phyloP scores from a whole-genome alignment of 2,113 vertebrate species.

The Mus musculus region DNA sequence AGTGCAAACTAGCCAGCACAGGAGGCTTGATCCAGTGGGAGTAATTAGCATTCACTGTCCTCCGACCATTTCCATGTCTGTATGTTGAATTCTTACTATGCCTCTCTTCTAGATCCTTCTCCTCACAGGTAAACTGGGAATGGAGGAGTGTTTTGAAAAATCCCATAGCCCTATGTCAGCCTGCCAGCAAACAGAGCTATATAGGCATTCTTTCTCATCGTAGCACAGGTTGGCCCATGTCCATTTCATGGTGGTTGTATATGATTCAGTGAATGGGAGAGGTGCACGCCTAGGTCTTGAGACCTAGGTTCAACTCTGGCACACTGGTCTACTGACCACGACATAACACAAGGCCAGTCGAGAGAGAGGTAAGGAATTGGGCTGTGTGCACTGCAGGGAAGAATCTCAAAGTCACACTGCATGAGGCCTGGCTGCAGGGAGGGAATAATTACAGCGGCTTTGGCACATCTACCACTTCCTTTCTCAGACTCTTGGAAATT shows the following conservation, averaged over 20 bases:
- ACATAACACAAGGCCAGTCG: background rate
- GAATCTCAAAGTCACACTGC: background rate
- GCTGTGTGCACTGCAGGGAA: background rate
- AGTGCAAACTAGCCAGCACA: background rate
- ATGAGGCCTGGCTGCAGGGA: background rate
- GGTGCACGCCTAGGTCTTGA: background rate
- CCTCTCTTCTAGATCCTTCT: background rate
- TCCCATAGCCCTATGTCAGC: background rate
- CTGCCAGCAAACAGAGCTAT: background rate
- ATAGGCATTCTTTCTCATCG: background rate
- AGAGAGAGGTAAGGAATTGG: background rate
- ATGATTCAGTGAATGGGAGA: background rate
- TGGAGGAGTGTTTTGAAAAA: background rate
- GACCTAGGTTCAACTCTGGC: background rate
- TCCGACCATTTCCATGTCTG: background rate
- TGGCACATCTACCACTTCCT: background rate
- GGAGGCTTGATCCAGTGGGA: background rate
- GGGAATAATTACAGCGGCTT: background rate
- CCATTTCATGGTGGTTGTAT: background rate
- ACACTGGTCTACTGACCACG: background rate
- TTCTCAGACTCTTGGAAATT: conserved; percentile 19
- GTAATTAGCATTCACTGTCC: background rate
- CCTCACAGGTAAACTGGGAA: background rate
- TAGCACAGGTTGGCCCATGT: background rate
- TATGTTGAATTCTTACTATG: background rate